phyloP scores from a whole-genome alignment of 2,113 vertebrate genomes.

The Nibea coibor region DNA sequence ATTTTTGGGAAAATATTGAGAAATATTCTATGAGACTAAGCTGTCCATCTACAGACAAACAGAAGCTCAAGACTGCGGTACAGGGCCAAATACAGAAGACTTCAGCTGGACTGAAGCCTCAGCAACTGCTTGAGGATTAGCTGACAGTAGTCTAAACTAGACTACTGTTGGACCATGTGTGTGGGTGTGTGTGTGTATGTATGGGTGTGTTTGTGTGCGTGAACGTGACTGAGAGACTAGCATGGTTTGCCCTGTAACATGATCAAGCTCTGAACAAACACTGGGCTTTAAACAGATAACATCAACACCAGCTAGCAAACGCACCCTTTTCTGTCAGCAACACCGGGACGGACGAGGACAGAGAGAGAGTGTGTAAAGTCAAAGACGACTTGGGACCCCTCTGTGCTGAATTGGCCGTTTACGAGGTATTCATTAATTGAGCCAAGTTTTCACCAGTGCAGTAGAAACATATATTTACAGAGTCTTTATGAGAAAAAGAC shows the following conservation, averaged over 20 bases:
- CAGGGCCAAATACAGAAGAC: constrained; percentile 2
- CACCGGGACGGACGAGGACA: constrained; percentile 37
- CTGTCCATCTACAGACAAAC: not conserved
- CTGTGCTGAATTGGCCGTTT: not conserved
- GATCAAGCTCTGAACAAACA: constrained; percentile 72
- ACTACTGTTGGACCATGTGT: constrained; percentile 43
- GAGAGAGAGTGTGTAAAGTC: not conserved
- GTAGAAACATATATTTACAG: too few relatives aligned
- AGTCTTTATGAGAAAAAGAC: not conserved
- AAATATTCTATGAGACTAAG: not conserved
- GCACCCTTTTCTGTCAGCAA: constrained; percentile 53
- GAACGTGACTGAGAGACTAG: constrained; percentile 32
- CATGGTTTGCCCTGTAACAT: constrained; percentile 65
- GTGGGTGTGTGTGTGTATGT: constrained; percentile 30
- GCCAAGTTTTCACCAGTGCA: not conserved
- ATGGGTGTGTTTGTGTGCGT: constrained; percentile 6
- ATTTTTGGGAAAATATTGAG: too few relatives aligned
- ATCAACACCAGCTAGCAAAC: constrained; percentile 50
- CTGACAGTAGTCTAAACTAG: constrained; percentile 54
- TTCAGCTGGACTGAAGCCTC: constrained; percentile 57
- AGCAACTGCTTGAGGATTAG: constrained; percentile 59
- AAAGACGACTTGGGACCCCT: not conserved
- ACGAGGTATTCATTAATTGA: not conserved
- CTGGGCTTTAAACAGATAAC: constrained; percentile 72
- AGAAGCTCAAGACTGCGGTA: not conserved